phyloP scores from a whole-genome alignment of 2,888 invertebrate species.

The Vannuccia rotundouncinata region DNA sequence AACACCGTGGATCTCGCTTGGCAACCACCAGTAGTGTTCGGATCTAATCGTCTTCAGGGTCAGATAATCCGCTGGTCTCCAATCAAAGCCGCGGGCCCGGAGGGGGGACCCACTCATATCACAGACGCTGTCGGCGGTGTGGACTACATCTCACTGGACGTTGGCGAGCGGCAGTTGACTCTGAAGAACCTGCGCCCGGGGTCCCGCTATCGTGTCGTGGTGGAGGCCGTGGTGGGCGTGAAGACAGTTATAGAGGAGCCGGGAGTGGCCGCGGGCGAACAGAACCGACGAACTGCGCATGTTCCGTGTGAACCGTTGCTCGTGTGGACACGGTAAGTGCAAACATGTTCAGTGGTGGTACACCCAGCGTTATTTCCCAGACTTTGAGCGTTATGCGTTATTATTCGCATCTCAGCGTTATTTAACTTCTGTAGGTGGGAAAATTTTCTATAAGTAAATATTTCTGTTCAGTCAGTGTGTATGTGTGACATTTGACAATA shows the following conservation, averaged over 20 bases:
- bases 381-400: no score
- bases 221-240: constrained; percentile 55
- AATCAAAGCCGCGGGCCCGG: background rate
- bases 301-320: constrained; percentile 50
- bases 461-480: no score
- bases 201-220: constrained; percentile 51
- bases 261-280: constrained; percentile 44
- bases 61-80: constrained; percentile 52
- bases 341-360: no score
- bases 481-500: no score
- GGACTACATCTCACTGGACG: constrained; percentile 48
- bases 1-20: constrained; percentile 50
- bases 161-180: constrained; percentile 43
- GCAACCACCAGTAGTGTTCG: constrained; percentile 53
- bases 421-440: no score
- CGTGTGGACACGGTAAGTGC: constrained; percentile 47
- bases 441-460: no score
- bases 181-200: constrained; percentile 42
- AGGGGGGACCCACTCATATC: constrained; percentile 37
- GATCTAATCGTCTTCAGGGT: constrained; percentile 52
- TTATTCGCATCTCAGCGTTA: no score
- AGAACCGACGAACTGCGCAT: constrained; percentile 52
- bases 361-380: no score
- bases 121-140: constrained; percentile 47
- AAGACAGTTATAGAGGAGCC: constrained; percentile 48